A percentile compares a stretch with the other conserved stretches of the same genome.
phyloP scores from a whole-genome alignment of 1,140 invertebrate genomes.

The Halictus rubicundus region DNA sequence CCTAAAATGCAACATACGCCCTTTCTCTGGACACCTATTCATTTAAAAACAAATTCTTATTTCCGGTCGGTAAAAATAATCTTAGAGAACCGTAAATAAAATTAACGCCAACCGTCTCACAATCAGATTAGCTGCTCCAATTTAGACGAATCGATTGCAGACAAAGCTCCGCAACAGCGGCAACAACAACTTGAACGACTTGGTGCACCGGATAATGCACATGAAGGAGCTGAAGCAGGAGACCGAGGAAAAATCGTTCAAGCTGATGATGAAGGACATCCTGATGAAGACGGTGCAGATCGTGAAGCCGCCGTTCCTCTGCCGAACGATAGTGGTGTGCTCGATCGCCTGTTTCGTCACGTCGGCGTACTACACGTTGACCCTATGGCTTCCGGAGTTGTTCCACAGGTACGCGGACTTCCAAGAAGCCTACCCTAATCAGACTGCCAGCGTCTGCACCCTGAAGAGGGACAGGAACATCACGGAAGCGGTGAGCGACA shows the following conservation, averaged over 20 bases:
- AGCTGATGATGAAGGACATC: slow-evolving; percentile 47
- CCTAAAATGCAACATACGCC: no score
- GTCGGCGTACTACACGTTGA: slow-evolving; percentile 78
- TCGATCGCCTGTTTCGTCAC: slow-evolving; percentile 64
- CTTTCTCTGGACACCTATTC: no score
- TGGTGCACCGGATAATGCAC: slow-evolving; percentile 36
- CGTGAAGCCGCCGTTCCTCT: slow-evolving; percentile 63
- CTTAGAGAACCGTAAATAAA: no score
- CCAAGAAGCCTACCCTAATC: slow-evolving; percentile 66
- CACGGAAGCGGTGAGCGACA: neutral
- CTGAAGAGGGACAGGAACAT: slow-evolving; percentile 11
- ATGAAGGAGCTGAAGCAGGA: slow-evolving; percentile 13
- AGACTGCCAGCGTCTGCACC: slow-evolving; percentile 72
- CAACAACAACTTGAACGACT: slow-evolving; percentile 41
- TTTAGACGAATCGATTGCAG: slow-evolving; percentile 51
- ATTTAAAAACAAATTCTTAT: no score
- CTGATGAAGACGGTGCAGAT: slow-evolving; percentile 58
- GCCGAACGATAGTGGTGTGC: slow-evolving; percentile 56
- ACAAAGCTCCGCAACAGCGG: slow-evolving; percentile 47
- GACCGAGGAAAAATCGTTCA: slow-evolving; percentile 11
- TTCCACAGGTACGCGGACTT: slow-evolving; percentile 76
- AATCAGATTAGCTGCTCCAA: no score
- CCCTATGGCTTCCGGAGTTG: slow-evolving; percentile 81
- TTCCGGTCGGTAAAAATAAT: no score
- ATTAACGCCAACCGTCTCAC: no score